Conservation (phyloP, 2,113 vertebrate species). For the Elaphurus davidianus region DNA sequence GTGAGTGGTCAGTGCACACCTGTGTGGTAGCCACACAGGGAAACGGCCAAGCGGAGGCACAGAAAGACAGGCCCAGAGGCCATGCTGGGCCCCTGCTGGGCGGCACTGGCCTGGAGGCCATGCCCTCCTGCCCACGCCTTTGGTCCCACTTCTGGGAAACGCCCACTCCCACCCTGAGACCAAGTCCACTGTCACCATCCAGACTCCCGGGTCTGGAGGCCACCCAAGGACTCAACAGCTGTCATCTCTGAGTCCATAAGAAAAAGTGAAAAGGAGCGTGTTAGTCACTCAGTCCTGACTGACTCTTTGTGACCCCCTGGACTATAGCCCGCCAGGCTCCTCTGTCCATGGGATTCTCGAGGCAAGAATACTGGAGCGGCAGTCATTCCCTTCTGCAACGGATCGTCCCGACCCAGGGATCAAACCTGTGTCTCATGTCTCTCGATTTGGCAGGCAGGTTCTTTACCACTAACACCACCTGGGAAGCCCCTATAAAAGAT, state of each 20-base stretch:
- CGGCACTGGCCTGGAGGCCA: fast-evolving
- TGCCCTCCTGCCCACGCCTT: too few species aligned
- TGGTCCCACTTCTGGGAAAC: background rate
- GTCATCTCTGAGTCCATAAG: too few species aligned
- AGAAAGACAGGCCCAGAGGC: background rate
- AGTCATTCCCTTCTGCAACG: too few species aligned
- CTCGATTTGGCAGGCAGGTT: too few species aligned
- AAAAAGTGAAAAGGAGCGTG: background rate
- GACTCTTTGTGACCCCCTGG: background rate
- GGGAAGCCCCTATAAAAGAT: too few species aligned
- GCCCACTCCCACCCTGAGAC: background rate
- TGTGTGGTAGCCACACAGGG: fast-evolving
- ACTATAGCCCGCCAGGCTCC: too few species aligned
- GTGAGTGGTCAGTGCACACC: fast-evolving
- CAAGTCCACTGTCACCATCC: fast-evolving
- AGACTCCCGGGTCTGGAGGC: fast-evolving
- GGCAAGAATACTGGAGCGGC: too few species aligned
- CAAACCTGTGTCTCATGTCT: too few species aligned
- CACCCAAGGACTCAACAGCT: fast-evolving
- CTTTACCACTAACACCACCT: too few species aligned
- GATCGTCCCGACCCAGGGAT: too few species aligned
- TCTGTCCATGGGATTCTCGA: too few species aligned
- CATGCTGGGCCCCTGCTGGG: too few species aligned
- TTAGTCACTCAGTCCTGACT: background rate
- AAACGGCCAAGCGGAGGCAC: background rate